A percentile compares a stretch with the other conserved stretches of the same genome.
Conservation (phyloP, 2,113 vertebrate genomes). For the Noturus placidus region DNA sequence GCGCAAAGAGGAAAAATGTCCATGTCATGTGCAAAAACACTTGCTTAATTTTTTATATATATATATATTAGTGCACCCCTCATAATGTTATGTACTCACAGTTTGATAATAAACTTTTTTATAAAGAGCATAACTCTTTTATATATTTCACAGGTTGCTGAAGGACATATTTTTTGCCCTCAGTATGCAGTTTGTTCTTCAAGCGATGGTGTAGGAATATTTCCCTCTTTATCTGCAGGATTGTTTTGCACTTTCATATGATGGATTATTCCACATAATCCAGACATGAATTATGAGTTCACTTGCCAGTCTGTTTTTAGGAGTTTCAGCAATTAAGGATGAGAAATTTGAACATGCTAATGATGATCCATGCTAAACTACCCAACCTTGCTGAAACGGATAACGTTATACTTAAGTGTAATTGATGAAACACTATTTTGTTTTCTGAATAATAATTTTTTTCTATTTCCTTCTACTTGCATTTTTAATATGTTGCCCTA, state of each 20-base stretch:
- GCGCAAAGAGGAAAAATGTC: background rate
- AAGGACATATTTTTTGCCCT: conserved; percentile 55
- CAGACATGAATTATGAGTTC: conserved; percentile 32
- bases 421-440: conserved; percentile 89
- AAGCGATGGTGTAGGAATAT: conserved; percentile 41
- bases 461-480: conserved; percentile 61
- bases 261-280: conserved; percentile 39
- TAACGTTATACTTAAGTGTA: conserved; percentile 62
- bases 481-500: conserved; percentile 45
- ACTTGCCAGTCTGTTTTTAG: conserved; percentile 56
- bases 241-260: conserved; percentile 50
- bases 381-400: conserved; percentile 12
- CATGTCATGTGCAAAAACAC: conserved; percentile 25
- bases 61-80: no score
- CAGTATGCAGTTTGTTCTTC: conserved; percentile 42
- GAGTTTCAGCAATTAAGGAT: conserved; percentile 68
- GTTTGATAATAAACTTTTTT: conserved; percentile 66
- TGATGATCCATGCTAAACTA: conserved; percentile 22
- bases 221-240: conserved; percentile 25
- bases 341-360: conserved; percentile 81
- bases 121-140: conserved; percentile 61
- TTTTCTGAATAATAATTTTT: conserved; percentile 74
- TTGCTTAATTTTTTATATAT: conserved; percentile 32
- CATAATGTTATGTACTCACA: conserved; percentile 33
- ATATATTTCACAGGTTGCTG: conserved; percentile 57